Evolutionary conservation across 2,888 invertebrate species (phyloP).

Genomic region (Morpho helenor): DNA sequence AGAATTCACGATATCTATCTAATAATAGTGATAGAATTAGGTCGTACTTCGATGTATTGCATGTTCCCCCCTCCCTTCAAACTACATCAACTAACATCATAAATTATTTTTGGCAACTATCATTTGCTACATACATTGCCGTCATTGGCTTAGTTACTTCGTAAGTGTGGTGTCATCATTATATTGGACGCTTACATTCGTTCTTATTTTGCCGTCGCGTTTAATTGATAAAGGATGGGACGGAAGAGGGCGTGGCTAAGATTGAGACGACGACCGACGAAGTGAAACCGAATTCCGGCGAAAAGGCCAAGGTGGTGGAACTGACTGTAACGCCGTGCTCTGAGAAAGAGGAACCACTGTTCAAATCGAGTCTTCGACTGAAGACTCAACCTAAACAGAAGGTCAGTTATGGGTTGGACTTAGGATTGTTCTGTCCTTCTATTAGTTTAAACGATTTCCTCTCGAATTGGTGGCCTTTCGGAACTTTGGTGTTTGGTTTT

Average conservation of each 20-base stretch:
- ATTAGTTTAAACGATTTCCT: conserved; percentile 56
- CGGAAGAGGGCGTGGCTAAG: conserved; percentile 67
- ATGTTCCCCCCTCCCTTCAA: conserved; percentile 9
- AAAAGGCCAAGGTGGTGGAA: conserved; percentile 46
- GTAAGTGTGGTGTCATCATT: conserved; percentile 47
- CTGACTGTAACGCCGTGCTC: conserved; percentile 49
- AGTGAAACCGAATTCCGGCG: conserved; percentile 62
- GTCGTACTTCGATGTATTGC: conserved; percentile 14
- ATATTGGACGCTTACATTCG: conserved; percentile 39
- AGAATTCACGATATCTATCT: conserved; percentile 8
- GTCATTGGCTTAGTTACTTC: conserved; percentile 46
- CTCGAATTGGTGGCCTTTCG: conserved; percentile 30
- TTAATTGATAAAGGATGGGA: conserved; percentile 62
- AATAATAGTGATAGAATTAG: conserved; percentile 14
- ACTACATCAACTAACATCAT: conserved; percentile 18
- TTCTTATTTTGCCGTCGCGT: conserved; percentile 65
- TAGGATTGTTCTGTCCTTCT: conserved; percentile 45
- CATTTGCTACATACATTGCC: conserved; percentile 47
- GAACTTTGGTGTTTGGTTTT: conserved; percentile 19
- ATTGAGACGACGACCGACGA: conserved; percentile 72
- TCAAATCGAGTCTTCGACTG: conserved; percentile 70
- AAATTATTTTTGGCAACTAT: conserved; percentile 36
- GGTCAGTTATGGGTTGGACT: conserved; percentile 58
- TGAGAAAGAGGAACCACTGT: conserved; percentile 71
- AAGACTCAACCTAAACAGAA: conserved; percentile 59